Conservation (phyloP, 2,797 vertebrate species). For the Gastrophryne carolinensis region DNA sequence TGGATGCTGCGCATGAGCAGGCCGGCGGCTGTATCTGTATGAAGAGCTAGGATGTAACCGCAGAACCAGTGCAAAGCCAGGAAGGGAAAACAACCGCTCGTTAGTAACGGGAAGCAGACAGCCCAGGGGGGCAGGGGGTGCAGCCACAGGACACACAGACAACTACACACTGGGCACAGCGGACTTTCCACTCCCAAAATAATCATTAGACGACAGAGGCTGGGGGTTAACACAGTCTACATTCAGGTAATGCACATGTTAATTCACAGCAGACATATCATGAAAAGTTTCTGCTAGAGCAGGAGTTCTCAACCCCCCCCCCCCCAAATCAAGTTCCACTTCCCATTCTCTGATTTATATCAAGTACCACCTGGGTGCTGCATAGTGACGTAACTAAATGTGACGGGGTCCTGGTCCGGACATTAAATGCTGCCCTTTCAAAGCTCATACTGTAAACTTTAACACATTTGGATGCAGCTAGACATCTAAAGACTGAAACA, state of each 20-base stretch:
- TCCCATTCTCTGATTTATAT: too few species aligned
- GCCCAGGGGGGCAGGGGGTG: constrained; percentile 66
- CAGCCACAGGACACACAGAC: constrained; percentile 67
- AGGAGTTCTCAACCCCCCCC: too few species aligned
- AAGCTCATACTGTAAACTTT: too few species aligned
- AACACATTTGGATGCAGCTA: too few species aligned
- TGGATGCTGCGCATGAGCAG: constrained; percentile 96
- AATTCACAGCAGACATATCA: constrained; percentile 28
- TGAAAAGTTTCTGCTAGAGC: too few species aligned
- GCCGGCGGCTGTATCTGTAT: constrained; percentile 95
- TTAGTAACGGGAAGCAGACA: constrained; percentile 82
- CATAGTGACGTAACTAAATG: too few species aligned
- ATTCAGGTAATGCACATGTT: not conserved
- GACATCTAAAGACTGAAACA: too few species aligned
- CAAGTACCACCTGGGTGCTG: too few species aligned
- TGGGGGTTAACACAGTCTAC: constrained; percentile 8
- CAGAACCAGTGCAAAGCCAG: constrained; percentile 80
- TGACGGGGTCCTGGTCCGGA: too few species aligned
- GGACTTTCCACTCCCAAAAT: constrained; percentile 25
- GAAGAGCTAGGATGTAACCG: constrained; percentile 91
- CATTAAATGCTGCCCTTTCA: too few species aligned
- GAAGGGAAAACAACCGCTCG: constrained; percentile 83
- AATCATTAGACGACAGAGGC: not conserved
- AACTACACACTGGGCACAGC: constrained; percentile 32
- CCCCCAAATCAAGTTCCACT: too few species aligned